phyloP scores from a whole-genome alignment of 2,113 vertebrate species.

The Cavia porcellus region DNA sequence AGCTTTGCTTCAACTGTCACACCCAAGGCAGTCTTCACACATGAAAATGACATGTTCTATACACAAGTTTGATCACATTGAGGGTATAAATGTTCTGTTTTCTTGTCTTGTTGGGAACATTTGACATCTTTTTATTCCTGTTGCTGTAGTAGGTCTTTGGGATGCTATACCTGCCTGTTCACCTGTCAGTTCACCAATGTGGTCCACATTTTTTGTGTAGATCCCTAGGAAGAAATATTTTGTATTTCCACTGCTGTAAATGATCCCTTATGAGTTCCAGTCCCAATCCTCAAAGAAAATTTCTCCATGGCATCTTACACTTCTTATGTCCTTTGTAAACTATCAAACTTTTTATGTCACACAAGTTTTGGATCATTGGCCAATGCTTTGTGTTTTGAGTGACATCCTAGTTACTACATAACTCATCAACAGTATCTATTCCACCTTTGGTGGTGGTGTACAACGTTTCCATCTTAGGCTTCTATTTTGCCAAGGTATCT shows the following conservation, averaged over 20 bases:
- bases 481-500: too few species aligned
- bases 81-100: neutral
- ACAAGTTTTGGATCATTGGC: neutral
- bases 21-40: neutral
- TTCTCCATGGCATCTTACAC: neutral
- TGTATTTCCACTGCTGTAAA: neutral
- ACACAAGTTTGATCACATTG: neutral
- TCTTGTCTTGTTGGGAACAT: neutral
- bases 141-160: neutral
- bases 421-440: neutral
- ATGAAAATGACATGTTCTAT: neutral
- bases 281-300: neutral
- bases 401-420: neutral
- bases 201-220: neutral
- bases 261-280: neutral
- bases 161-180: neutral
- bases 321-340: neutral
- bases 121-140: neutral
- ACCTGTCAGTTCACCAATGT: neutral
- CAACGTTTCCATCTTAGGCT: neutral
- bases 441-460: neutral
- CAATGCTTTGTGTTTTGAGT: neutral
- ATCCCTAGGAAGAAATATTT: neutral
- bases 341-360: neutral
- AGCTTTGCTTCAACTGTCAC: neutral